Conservation (phyloP, 2,797 vertebrate species). For the Sparus aurata region DNA sequence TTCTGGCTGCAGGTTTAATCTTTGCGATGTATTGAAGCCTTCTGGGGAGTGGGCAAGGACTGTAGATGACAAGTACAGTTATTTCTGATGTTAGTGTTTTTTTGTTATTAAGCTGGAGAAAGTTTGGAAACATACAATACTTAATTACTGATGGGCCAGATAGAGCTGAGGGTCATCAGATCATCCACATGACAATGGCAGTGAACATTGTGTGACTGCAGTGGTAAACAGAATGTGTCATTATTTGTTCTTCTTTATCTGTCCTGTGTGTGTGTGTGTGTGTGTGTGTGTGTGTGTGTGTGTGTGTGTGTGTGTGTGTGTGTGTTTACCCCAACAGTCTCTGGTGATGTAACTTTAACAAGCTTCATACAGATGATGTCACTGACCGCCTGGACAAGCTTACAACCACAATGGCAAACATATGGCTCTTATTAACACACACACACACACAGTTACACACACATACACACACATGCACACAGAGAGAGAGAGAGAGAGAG, state of each 20-base stretch:
- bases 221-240: not conserved
- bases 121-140: not conserved
- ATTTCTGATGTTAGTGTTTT: not conserved
- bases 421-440: slow-evolving; percentile 64
- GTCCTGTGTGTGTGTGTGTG: not conserved
- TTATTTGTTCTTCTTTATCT: slow-evolving; percentile 24
- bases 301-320: slow-evolving; percentile 24
- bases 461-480: too few species aligned
- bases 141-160: not conserved
- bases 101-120: not conserved
- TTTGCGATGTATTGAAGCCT: not conserved
- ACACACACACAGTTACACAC: slow-evolving; percentile 9
- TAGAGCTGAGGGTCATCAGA: not conserved
- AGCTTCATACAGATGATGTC: slow-evolving; percentile 70
- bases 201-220: not conserved
- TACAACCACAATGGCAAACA: slow-evolving; percentile 61
- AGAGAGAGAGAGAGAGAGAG: too few species aligned
- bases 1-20: not conserved
- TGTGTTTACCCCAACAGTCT: slow-evolving; percentile 35
- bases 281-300: not conserved
- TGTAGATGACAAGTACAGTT: not conserved
- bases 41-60: not conserved
- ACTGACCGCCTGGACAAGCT: slow-evolving; percentile 65
- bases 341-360: slow-evolving; percentile 61
- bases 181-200: not conserved